Conservation (phyloP, 2,113 vertebrate species). For the Tonatia bakeri region DNA sequence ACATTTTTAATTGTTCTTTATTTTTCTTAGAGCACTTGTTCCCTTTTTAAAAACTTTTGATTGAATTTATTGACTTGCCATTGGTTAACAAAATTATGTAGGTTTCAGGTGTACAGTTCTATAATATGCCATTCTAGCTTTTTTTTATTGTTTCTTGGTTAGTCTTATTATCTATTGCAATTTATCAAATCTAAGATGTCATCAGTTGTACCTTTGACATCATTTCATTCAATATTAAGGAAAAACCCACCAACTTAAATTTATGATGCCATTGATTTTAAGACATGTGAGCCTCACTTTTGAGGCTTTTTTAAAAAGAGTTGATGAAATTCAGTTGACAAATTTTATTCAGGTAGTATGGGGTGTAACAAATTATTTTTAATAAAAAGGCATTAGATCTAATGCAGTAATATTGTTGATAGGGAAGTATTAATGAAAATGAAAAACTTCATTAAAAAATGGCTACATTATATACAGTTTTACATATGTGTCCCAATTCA, state of each 20-base stretch:
- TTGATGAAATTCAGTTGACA: background rate
- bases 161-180: background rate
- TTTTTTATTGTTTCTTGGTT: background rate
- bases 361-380: background rate
- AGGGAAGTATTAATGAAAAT: background rate
- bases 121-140: background rate
- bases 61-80: background rate
- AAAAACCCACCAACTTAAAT: background rate
- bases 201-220: background rate
- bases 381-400: background rate
- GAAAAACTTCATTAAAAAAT: background rate
- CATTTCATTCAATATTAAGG: background rate
- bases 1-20: background rate
- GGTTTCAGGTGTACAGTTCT: background rate
- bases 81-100: background rate
- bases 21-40: background rate
- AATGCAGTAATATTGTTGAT: background rate
- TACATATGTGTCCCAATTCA: background rate
- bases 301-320: background rate
- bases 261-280: background rate
- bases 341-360: background rate
- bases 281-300: background rate
- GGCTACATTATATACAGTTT: background rate
- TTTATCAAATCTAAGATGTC: background rate
- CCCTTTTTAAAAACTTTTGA: background rate